A percentile compares a stretch with the other conserved stretches of the same genome.
Evolutionary conservation across 2,113 vertebrate species (phyloP).

Genomic region (Campylomormyrus numenius): DNA sequence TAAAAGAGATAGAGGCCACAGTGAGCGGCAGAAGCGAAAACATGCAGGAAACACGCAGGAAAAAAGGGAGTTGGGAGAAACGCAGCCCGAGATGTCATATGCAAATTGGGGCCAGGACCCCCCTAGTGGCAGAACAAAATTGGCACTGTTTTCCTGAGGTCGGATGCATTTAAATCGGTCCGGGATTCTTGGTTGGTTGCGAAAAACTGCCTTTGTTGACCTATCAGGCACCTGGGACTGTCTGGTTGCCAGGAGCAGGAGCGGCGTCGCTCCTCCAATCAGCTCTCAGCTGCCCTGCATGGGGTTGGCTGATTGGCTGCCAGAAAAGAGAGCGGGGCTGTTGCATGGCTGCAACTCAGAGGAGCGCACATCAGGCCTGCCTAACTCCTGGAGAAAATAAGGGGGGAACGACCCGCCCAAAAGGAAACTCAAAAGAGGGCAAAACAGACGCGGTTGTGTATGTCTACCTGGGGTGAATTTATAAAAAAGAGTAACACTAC

Average conservation of each 20-base stretch:
- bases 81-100: not conserved
- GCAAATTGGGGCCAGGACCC: conserved; percentile 1
- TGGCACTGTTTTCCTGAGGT: conserved; percentile 2
- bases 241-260: conserved; percentile 9
- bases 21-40: not conserved
- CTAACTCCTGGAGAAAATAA: not conserved
- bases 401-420: not conserved
- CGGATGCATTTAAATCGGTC: conserved; percentile 2
- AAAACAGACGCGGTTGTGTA: not conserved
- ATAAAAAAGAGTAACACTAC: not conserved
- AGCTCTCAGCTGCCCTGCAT: not conserved
- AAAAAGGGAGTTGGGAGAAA: not conserved
- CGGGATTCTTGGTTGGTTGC: conserved; percentile 8
- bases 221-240: conserved; percentile 10
- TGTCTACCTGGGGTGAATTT: not conserved
- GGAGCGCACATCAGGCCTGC: not conserved
- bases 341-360: not conserved
- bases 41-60: not conserved
- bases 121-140: conserved; percentile 9
- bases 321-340: conserved; percentile 1
- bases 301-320: not conserved
- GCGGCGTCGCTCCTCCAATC: not conserved
- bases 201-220: conserved; percentile 8
- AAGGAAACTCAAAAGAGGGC: not conserved
- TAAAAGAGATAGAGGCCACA: not conserved